phyloP scores from a whole-genome alignment of 2,888 invertebrate genomes.

The Aspidiotus destructor region DNA sequence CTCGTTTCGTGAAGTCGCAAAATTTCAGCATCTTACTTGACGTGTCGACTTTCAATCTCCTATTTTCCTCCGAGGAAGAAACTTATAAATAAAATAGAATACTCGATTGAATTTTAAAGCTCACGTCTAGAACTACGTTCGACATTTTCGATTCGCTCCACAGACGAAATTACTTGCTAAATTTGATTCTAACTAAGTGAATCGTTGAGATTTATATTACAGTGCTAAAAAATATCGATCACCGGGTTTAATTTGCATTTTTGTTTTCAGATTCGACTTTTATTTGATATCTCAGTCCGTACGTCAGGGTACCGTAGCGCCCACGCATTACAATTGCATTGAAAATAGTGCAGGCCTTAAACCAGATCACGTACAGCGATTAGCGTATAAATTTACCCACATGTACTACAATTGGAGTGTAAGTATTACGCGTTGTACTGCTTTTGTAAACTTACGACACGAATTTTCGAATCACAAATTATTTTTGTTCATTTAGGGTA shows the following conservation, averaged over 20 bases:
- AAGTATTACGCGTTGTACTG: constrained; percentile 37
- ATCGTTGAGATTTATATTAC: too few relatives aligned
- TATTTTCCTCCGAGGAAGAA: too few relatives aligned
- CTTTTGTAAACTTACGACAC: background rate
- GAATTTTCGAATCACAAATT: background rate
- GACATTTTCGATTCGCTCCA: too few relatives aligned
- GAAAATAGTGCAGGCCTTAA: constrained; percentile 46
- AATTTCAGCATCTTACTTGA: too few relatives aligned
- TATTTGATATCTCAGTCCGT: constrained; percentile 80
- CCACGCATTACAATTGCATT: constrained; percentile 81
- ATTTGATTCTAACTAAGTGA: too few relatives aligned
- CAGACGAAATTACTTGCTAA: too few relatives aligned
- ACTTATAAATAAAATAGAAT: too few relatives aligned
- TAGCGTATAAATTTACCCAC: constrained; percentile 78
- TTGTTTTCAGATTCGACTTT: constrained; percentile 63
- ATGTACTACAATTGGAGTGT: constrained; percentile 87
- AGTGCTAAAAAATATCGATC: too few relatives aligned
- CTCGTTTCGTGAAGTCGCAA: too few relatives aligned
- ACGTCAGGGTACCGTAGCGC: constrained; percentile 79
- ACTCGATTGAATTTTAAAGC: too few relatives aligned
- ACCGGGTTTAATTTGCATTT: background rate
- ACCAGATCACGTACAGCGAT: constrained; percentile 66
- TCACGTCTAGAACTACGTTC: too few relatives aligned
- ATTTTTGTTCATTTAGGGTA: constrained; percentile 35
- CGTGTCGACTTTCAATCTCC: too few relatives aligned